Evolutionary conservation across 2,797 vertebrate species (phyloP), one percentile per base, ranked within the genome.

Genomic region (Clarias fuscus): DNA sequence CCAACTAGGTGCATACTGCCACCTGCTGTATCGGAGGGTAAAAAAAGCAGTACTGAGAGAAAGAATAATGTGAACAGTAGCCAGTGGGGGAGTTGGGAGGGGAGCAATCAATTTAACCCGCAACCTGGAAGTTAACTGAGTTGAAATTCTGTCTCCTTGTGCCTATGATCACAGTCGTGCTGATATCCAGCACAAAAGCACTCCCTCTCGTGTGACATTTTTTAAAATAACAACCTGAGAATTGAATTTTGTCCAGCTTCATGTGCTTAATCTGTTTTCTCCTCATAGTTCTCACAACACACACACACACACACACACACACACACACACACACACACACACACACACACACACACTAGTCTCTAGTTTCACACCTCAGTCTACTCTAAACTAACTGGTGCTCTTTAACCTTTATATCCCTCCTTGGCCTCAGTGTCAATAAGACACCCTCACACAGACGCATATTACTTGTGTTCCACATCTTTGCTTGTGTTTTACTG

Each of bases 281-380:
- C 7, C 5, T 33, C 15, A 68, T 68, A 68, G 13, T 30, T 67
- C 27, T 30, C 14, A 30, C 65, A 68, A 27, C 65, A 68, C 27
- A 33, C 37, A 24, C 71, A 40, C 37, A 40, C 37, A 24, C 71
- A 24, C 71, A 73, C 71, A 72, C 37, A 83, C 53, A 68, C 76
- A 70, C 53, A 48, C 78, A 48, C 84, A 70, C 67, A n/a, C 64
- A 37, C 68, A 71, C 30, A 71, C 33, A 71, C 68, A 71, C 68
- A 73, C 40, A 48, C 40, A 65, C 56, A 56, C 65, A 70, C 68
- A 82, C 22, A 6, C 40, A 58, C 17, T 43, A 72, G 70, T 72
- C 33, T 72, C 40, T 48, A 75, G 64, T 82, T 58, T 86, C 85
- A 84, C 77, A 76, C 85, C 82, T 83, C 40, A 5, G n/a, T 30